Conservation (phyloP, 1,140 invertebrate genomes). For the Drosophila biarmipes region DNA sequence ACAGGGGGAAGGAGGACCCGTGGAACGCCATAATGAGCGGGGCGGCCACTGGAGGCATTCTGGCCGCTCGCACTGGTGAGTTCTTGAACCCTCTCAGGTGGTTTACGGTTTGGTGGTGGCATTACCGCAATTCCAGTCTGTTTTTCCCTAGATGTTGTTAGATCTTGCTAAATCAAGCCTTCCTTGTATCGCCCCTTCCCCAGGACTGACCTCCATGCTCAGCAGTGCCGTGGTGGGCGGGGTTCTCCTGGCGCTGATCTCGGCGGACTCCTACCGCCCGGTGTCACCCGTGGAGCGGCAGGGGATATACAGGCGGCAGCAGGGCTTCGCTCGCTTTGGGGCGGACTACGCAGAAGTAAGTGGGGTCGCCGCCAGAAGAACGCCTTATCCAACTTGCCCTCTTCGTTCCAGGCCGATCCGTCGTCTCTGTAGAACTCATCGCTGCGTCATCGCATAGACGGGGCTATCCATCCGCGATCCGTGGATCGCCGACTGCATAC, state of each 20-base stretch:
- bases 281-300: constrained; percentile 51
- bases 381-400: not conserved
- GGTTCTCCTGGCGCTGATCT: constrained; percentile 57
- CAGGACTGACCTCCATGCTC: constrained; percentile 54
- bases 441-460: constrained; percentile 45
- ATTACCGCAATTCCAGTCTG: too few species aligned
- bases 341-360: constrained; percentile 1
- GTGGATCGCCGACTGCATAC: constrained; percentile 46
- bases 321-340: not conserved
- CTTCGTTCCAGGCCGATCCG: constrained; percentile 46
- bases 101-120: not conserved
- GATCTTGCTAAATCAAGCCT: too few species aligned
- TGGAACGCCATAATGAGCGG: constrained; percentile 71
- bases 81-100: not conserved
- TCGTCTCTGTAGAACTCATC: constrained; percentile 32
- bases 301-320: constrained; percentile 40
- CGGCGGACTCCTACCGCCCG: constrained; percentile 62
- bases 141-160: too few species aligned
- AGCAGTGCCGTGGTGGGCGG: constrained; percentile 67
- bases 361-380: not conserved
- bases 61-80: constrained; percentile 62
- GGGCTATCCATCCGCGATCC: constrained; percentile 18
- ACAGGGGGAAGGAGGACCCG: constrained; percentile 62
- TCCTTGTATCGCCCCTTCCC: not conserved
- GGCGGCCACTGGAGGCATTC: constrained; percentile 56